Base-by-base conservation (phyloP, 1,140 invertebrate species). In the Euura lappo region DNA sequence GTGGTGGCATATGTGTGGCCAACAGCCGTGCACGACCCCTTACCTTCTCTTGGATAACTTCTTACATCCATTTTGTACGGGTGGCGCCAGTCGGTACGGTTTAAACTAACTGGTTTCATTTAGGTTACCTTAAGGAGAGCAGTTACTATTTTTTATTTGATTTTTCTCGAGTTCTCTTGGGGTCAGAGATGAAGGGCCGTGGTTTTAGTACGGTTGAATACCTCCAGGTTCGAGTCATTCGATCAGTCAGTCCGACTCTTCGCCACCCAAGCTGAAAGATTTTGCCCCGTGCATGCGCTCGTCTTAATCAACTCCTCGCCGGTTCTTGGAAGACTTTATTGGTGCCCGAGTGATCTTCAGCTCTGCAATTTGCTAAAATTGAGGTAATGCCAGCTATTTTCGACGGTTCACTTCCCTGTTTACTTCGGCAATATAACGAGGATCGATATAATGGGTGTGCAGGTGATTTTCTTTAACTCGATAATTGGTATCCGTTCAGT, bases 1-100 rank as follows among this genome's bases (percentile, higher is more conserved):
- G 51, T 11, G 51, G 51, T 60, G 51, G 51, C 51, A 60, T 60
- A 60, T 60, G 51, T 60, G 51, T 60, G 51, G 51, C 51, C 51
- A 60, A 60, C 51, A 60, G 6, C 51, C 51, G 51, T 60, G 51
- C n/a, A 10, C 2, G 8, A 60, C n/a, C 51, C 51, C 51, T 5
- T 60, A 11, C 4, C 51, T n/a, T 11, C 51, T 60, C 51, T n/a
- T 11, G 8, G 8, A 28, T 11, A 60, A 60, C 51, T 60, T 60
- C 51, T 60, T 60, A 60, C 51, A 60, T 60, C 51, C 51, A 60
- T 60, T 60, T 60, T 60, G 51, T n/a, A 60, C 51, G 8, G 51
- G 51, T n/a, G 51, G 51, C 51, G 51, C 51, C 3, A n/a, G 13
- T 3, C 51, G 51, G 10, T 60, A 8, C 5, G 51, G 8, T 60